Conservation (phyloP, 2,113 vertebrate species). For the Anas platyrhynchos region DNA sequence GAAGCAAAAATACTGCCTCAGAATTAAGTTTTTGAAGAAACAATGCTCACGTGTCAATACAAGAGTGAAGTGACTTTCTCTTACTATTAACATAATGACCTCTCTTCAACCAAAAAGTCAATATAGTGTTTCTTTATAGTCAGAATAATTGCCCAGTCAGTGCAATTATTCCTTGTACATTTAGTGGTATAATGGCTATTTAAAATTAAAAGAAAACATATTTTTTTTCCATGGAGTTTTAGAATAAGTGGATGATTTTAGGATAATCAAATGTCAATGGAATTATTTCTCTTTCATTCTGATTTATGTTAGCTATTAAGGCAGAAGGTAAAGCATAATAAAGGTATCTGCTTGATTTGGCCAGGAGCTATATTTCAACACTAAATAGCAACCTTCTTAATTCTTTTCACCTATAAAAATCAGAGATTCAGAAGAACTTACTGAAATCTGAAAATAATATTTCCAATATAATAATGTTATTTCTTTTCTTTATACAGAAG, state of each 20-base stretch:
- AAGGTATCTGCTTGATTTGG: not conserved
- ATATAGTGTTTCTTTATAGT: not conserved
- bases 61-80: not conserved
- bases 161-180: not conserved
- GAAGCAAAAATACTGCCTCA: not conserved
- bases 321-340: not conserved
- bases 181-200: not conserved
- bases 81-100: not conserved
- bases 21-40: not conserved
- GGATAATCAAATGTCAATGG: constrained; percentile 8
- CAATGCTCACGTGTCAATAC: not conserved
- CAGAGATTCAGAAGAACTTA: not conserved
- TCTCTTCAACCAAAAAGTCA: not conserved
- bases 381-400: not conserved
- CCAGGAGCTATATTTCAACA: not conserved
- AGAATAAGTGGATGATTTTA: not conserved
- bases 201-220: constrained; percentile 3
- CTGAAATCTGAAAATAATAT: not conserved
- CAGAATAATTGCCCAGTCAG: not conserved
- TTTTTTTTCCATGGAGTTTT: not conserved
- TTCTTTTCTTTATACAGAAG: not conserved
- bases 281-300: constrained; percentile 16
- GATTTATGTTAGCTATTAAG: not conserved
- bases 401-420: not conserved
- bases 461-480: not conserved